Conservation (phyloP, 2,797 vertebrate genomes). For the Aldrovandia affinis region DNA sequence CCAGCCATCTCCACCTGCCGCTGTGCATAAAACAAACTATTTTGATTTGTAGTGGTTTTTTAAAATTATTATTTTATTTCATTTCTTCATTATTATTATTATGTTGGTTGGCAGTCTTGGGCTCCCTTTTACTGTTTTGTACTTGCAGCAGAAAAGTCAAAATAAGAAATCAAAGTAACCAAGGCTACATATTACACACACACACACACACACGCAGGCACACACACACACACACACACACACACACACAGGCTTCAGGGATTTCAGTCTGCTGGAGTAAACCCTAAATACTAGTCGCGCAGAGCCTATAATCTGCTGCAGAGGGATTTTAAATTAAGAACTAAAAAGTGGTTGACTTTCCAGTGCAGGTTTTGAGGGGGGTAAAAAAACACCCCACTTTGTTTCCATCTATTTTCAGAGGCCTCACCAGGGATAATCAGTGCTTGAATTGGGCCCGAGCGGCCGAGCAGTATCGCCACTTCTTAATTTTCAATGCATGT, state of each 20-base stretch:
- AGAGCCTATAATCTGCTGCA: conserved; percentile 37
- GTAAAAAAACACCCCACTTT: conserved; percentile 23
- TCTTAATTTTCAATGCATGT: too few relatives aligned
- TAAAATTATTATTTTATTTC: conserved; percentile 6
- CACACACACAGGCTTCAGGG: not conserved
- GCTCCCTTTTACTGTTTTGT: conserved; percentile 54
- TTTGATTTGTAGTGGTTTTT: conserved; percentile 49
- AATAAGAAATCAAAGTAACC: conserved; percentile 49
- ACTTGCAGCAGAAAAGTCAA: conserved; percentile 46
- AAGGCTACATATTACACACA: conserved; percentile 28
- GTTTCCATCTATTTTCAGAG: too few relatives aligned
- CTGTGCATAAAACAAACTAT: conserved; percentile 46
- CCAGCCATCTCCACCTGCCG: conserved; percentile 39
- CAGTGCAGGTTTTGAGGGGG: conserved; percentile 30
- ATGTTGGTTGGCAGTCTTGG: conserved; percentile 36
- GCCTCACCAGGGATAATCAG: too few relatives aligned
- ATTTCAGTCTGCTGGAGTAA: conserved; percentile 13
- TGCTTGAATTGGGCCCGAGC: too few relatives aligned
- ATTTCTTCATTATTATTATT: conserved; percentile 18
- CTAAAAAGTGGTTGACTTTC: conserved; percentile 23
- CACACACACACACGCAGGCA: not conserved
- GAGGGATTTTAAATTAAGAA: conserved; percentile 28
- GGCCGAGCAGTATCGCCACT: too few relatives aligned
- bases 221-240: not conserved
- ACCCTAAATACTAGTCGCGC: conserved; percentile 24